phyloP scores from a whole-genome alignment of 2,797 vertebrate species.

The Apodemus agrarius region DNA sequence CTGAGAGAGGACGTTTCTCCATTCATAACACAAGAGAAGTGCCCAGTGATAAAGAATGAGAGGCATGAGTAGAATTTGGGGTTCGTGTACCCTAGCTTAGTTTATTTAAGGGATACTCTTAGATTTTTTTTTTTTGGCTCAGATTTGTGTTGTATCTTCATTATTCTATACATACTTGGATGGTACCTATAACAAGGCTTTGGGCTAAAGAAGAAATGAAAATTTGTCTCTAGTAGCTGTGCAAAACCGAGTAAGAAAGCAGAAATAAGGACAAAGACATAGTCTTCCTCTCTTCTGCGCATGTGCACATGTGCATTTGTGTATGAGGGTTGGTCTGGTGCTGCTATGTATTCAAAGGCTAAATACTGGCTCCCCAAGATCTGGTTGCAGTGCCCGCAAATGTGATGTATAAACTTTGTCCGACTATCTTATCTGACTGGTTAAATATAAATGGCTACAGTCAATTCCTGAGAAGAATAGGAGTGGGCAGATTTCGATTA shows the following conservation, averaged over 20 bases:
- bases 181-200: too few species aligned
- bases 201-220: neutral
- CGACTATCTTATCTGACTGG: neutral
- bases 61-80: neutral
- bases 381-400: neutral
- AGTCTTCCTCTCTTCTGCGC: neutral
- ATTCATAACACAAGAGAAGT: too few species aligned
- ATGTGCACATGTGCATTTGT: too few species aligned
- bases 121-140: too few species aligned
- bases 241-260: neutral
- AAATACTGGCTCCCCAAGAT: neutral
- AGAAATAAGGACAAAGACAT: neutral
- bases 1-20: neutral
- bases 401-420: neutral
- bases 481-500: neutral
- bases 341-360: neutral
- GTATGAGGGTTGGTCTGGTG: neutral
- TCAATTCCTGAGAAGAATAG: neutral
- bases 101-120: neutral
- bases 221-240: neutral
- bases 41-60: neutral
- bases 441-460: neutral
- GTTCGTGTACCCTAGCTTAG: neutral
- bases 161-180: neutral
- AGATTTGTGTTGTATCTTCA: neutral